Evolutionary conservation across 2,113 vertebrate genomes (phyloP).

Genomic region (Poecile atricapillus): DNA sequence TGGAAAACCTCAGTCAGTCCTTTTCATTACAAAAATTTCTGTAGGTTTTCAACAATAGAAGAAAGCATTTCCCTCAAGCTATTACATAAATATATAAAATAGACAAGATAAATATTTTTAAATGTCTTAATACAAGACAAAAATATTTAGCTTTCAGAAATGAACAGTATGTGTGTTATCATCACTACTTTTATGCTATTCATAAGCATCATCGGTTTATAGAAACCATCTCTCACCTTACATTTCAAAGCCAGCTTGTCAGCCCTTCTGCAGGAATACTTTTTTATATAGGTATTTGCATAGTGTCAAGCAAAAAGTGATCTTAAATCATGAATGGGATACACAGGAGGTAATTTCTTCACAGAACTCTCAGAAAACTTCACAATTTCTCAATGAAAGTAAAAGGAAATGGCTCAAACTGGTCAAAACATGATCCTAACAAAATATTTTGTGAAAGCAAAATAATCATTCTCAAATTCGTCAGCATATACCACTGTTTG

Average conservation of each 20-base stretch:
- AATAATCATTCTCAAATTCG: background rate
- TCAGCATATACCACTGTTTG: background rate
- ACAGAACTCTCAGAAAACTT: background rate
- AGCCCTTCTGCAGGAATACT: background rate
- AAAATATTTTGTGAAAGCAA: background rate
- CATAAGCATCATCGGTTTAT: background rate
- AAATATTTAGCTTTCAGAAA: background rate
- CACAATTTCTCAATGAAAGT: background rate
- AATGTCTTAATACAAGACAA: background rate
- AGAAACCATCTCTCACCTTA: background rate
- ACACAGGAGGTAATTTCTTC: background rate
- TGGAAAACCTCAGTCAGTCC: background rate
- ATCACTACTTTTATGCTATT: background rate
- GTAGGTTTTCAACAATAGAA: background rate
- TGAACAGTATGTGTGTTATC: background rate
- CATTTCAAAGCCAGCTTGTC: background rate
- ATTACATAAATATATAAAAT: background rate
- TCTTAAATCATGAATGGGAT: background rate
- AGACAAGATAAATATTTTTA: slow-evolving; percentile 35
- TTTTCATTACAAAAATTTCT: background rate
- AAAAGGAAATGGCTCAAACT: background rate
- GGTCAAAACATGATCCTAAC: background rate
- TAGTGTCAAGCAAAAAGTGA: background rate
- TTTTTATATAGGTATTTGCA: background rate
- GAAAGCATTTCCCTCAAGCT: background rate